phyloP scores from a whole-genome alignment of 2,888 invertebrate species.

The Marronus borbonicus region DNA sequence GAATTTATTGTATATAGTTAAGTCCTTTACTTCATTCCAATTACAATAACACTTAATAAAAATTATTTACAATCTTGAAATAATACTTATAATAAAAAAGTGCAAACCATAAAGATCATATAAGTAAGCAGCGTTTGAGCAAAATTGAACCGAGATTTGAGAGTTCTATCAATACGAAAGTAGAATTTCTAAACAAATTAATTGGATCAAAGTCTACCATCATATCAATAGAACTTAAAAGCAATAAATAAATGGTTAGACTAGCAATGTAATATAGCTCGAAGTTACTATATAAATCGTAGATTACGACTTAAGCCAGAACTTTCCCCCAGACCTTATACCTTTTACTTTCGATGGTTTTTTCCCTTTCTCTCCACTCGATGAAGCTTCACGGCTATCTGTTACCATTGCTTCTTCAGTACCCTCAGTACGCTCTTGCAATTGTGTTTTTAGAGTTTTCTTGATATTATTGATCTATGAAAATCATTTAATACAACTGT shows the following conservation, averaged over 20 bases:
- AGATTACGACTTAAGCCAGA: slow-evolving; percentile 75
- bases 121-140: not conserved
- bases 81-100: not conserved
- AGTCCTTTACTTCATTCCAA: not conserved
- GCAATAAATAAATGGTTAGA: not conserved
- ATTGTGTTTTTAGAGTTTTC: slow-evolving; percentile 88
- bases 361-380: slow-evolving; percentile 73
- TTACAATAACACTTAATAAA: not conserved
- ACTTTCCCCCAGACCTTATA: slow-evolving; percentile 78
- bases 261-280: too few relatives aligned
- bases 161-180: not conserved
- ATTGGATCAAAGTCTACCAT: not conserved
- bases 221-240: not conserved
- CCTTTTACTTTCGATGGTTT: slow-evolving; percentile 78
- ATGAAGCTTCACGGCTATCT: slow-evolving; percentile 78
- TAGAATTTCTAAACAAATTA: not conserved
- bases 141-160: not conserved
- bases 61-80: not conserved
- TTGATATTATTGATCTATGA: slow-evolving; percentile 87
- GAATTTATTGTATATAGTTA: not conserved
- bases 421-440: slow-evolving; percentile 77
- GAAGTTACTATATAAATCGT: not conserved
- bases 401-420: slow-evolving; percentile 89
- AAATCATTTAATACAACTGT: slow-evolving; percentile 45
- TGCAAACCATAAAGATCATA: not conserved